A percentile compares a stretch with the other conserved stretches of the same genome.
Evolutionary conservation across 1,140 invertebrate species (phyloP).

Genomic region (Scaptomyza montana): DNA sequence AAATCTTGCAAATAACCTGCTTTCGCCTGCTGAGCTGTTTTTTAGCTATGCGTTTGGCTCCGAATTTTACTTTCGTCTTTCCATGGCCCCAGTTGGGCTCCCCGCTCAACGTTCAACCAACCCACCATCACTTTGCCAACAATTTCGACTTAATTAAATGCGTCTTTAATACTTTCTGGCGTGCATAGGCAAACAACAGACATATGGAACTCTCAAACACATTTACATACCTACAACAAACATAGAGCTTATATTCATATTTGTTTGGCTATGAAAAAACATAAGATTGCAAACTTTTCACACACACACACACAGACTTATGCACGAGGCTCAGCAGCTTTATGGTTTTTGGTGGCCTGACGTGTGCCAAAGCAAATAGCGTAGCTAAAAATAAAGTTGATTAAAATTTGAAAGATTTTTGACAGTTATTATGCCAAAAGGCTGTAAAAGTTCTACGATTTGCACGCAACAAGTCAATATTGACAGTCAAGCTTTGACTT

Average conservation of each 20-base stretch:
- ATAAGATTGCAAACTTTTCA: conserved; percentile 62
- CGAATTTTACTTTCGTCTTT: background rate
- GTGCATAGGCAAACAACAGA: conserved; percentile 57
- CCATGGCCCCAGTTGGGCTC: conserved; percentile 1
- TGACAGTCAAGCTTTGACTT: conserved; percentile 57
- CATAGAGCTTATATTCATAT: conserved; percentile 67
- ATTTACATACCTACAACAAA: conserved; percentile 55
- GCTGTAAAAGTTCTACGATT: conserved; percentile 65
- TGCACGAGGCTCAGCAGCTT: background rate
- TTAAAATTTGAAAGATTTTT: conserved; percentile 83
- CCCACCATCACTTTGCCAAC: conserved; percentile 56
- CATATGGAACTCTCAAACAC: conserved; percentile 24
- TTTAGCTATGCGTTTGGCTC: background rate
- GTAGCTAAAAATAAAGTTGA: conserved; percentile 76
- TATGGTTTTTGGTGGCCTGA: background rate
- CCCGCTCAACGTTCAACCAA: no score
- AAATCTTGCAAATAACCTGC: conserved; percentile 30
- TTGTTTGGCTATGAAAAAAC: conserved; percentile 70
- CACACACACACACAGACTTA: conserved; percentile 28
- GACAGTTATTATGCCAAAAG: conserved; percentile 76
- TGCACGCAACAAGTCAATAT: conserved; percentile 71
- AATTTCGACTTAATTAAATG: conserved; percentile 81
- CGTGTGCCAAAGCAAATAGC: conserved; percentile 48
- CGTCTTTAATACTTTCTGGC: conserved; percentile 78
- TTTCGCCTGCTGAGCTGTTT: conserved; percentile 14